These are phyloP conservation scores for Ormyrus rosae DNA, from an alignment of 2,888 invertebrate species.

Conservation along the genomic window DNA sequence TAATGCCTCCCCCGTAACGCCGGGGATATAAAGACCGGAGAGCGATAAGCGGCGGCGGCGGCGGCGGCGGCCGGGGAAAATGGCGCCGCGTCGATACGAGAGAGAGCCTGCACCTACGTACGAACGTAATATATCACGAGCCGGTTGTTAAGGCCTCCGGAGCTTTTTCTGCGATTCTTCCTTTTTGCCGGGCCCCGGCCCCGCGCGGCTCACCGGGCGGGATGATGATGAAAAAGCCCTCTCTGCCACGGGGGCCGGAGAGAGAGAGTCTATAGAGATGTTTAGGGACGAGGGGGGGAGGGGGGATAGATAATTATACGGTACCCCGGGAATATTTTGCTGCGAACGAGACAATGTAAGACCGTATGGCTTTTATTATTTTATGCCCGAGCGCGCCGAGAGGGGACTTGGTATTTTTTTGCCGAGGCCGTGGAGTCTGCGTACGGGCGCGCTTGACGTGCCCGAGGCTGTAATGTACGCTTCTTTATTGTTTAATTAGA, in stretches of 20 bases:
- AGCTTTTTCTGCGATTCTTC: too few relatives aligned
- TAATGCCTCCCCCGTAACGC: slow-evolving; percentile 34
- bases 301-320: slow-evolving; percentile 43
- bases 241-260: neutral
- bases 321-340: slow-evolving; percentile 38
- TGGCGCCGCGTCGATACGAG: slow-evolving; percentile 30
- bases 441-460: too few relatives aligned
- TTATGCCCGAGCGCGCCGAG: neutral
- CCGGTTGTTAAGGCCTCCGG: slow-evolving; percentile 21
- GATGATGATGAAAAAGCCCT: neutral
- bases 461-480: too few relatives aligned
- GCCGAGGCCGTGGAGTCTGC: neutral
- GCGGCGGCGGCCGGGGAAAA: slow-evolving; percentile 29
- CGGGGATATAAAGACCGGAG: slow-evolving; percentile 44
- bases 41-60: slow-evolving; percentile 33
- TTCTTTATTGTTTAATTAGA: too few relatives aligned
- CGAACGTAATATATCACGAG: slow-evolving; percentile 47
- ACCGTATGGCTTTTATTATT: slow-evolving; percentile 14
- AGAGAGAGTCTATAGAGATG: slow-evolving; percentile 35
- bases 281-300: slow-evolving; percentile 15
- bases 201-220: too few relatives aligned
- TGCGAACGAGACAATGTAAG: slow-evolving; percentile 46
- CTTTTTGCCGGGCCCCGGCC: too few relatives aligned
- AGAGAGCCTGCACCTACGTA: neutral
- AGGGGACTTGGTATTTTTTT: slow-evolving; percentile 1